phyloP scores from a whole-genome alignment of 64 coral and sea anemone species.

The Acropora tenuis region DNA sequence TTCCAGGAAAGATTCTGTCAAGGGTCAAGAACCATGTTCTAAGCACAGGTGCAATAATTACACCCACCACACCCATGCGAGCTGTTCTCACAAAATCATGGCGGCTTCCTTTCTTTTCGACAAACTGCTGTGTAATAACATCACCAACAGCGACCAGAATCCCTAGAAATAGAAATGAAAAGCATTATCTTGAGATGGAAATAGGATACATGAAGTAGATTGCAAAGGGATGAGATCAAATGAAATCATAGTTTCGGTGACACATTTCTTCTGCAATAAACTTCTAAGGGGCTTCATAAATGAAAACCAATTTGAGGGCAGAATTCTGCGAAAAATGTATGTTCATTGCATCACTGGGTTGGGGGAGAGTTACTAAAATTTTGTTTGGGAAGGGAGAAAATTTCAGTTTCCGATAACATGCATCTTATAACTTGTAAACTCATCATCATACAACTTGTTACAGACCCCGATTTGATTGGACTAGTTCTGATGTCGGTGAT shows the following conservation, averaged over 20 bases:
- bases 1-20: slow-evolving; percentile 70
- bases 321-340: too few relatives aligned
- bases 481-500: too few relatives aligned
- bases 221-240: background rate
- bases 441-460: too few relatives aligned
- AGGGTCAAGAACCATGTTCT: slow-evolving; percentile 85
- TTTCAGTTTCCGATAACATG: background rate
- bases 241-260: too few relatives aligned
- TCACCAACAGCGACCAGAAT: slow-evolving; percentile 74
- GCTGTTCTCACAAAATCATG: slow-evolving; percentile 71
- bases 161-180: slow-evolving; percentile 26
- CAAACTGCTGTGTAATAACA: slow-evolving; percentile 76
- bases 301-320: too few relatives aligned
- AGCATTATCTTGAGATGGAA: too few relatives aligned
- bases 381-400: background rate
- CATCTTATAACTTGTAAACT: background rate
- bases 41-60: slow-evolving; percentile 66
- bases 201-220: too few relatives aligned
- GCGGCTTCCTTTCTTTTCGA: slow-evolving; percentile 58
- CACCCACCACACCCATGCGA: slow-evolving; percentile 70
- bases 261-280: too few relatives aligned
- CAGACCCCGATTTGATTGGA: too few relatives aligned
- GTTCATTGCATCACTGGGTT: too few relatives aligned
- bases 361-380: too few relatives aligned
- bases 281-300: too few relatives aligned